Percentiles rank a stretch among this genome's conserved stretches.
phyloP scores from a whole-genome alignment of 2,113 vertebrate genomes.

The Brachyhypopomus occidentalis region DNA sequence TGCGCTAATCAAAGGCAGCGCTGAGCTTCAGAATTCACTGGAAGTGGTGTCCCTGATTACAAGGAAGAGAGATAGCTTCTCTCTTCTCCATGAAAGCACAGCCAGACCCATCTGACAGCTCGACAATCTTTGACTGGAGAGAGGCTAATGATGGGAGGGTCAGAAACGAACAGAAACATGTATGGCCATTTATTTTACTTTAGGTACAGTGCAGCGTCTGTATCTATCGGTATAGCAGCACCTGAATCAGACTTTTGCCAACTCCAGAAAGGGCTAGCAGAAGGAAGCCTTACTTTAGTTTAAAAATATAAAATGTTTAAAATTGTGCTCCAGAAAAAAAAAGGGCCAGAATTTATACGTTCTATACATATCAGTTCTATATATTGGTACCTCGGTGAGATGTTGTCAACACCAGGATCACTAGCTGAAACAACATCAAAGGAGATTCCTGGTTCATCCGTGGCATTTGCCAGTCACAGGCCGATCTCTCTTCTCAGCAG shows the following conservation, averaged over 20 bases:
- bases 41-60: slow-evolving; percentile 78
- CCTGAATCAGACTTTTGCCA: slow-evolving; percentile 60
- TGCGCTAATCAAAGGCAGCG: slow-evolving; percentile 74
- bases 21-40: slow-evolving; percentile 71
- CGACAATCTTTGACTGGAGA: slow-evolving; percentile 38
- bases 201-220: too few relatives aligned
- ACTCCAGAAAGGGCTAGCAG: neutral
- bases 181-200: slow-evolving; percentile 67
- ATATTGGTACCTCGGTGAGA: slow-evolving; percentile 58
- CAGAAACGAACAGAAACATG: slow-evolving; percentile 61
- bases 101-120: slow-evolving; percentile 41
- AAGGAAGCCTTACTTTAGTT: too few relatives aligned
- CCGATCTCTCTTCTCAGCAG: neutral
- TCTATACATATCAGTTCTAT: too few relatives aligned
- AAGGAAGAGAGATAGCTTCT: slow-evolving; percentile 73
- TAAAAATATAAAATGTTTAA: too few relatives aligned
- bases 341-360: too few relatives aligned
- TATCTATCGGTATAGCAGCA: slow-evolving; percentile 34
- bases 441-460: neutral
- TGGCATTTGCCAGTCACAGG: neutral
- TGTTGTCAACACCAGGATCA: slow-evolving; percentile 36
- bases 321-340: too few relatives aligned
- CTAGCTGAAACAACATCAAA: neutral
- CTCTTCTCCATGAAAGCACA: slow-evolving; percentile 37
- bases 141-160: slow-evolving; percentile 72